phyloP scores from a whole-genome alignment of 2,888 invertebrate genomes.

The Leptopterna dolabrata region DNA sequence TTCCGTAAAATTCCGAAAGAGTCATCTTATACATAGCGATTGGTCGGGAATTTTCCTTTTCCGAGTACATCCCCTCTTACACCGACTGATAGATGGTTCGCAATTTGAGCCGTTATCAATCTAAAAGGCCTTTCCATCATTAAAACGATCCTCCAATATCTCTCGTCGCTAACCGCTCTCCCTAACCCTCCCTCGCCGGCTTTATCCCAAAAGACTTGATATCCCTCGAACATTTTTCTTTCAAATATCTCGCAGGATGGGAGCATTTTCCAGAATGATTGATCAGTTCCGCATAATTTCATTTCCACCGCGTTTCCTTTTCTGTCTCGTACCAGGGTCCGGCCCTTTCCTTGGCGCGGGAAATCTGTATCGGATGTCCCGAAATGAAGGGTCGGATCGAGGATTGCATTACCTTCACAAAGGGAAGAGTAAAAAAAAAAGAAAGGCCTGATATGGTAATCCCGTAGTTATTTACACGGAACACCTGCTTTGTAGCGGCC shows the following conservation, averaged over 20 bases:
- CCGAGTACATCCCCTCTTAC: background rate
- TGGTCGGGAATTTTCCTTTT: conserved; percentile 14
- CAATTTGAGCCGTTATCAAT: conserved; percentile 45
- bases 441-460: conserved; percentile 16
- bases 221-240: conserved; percentile 42
- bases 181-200: background rate
- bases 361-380: background rate
- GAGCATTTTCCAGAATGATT: conserved; percentile 21
- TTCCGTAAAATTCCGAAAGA: background rate
- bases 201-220: conserved; percentile 6
- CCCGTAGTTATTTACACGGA: conserved; percentile 19
- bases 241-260: conserved; percentile 16
- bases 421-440: background rate
- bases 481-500: conserved; percentile 11
- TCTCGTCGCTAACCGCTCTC: conserved; percentile 16
- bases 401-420: background rate
- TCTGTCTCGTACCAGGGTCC: background rate
- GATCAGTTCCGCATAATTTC: conserved; percentile 52
- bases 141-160: conserved; percentile 41
- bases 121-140: conserved; percentile 42
- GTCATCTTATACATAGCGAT: conserved; percentile 21
- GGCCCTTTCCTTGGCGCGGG: background rate
- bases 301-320: conserved; percentile 11
- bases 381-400: background rate
- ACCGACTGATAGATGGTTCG: conserved; percentile 26